Evolutionary conservation across 1,140 invertebrate species (phyloP).

Genomic region (Danaus melanippus): DNA sequence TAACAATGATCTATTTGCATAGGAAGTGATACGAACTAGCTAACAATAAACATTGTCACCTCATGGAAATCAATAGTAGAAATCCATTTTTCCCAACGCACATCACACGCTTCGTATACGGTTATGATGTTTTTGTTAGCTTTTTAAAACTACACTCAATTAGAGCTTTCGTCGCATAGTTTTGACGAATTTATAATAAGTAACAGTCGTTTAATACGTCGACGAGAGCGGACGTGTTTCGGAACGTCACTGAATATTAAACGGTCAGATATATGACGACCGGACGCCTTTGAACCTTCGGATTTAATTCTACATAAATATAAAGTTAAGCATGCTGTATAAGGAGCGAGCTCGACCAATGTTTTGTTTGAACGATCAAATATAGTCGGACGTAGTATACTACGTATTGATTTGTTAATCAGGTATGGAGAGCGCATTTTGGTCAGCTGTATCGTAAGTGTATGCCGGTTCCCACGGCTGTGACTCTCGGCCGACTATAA

Average conservation of each 20-base stretch:
- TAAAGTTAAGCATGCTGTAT: conserved; percentile 19
- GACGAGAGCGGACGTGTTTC: conserved; percentile 56
- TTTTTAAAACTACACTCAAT: conserved; percentile 23
- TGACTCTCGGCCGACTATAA: conserved; percentile 68
- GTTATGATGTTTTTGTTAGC: conserved; percentile 28
- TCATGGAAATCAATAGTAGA: conserved; percentile 63
- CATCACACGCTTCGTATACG: conserved; percentile 35
- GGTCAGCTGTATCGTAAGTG: conserved; percentile 65
- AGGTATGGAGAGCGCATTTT: conserved; percentile 71
- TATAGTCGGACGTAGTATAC: conserved; percentile 51
- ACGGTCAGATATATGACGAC: conserved; percentile 23
- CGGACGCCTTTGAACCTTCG: conserved; percentile 30
- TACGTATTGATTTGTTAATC: conserved; percentile 71
- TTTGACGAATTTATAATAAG: conserved; percentile 64
- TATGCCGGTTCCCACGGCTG: conserved; percentile 71
- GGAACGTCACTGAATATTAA: conserved; percentile 48
- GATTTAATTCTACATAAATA: conserved; percentile 5
- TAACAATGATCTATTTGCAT: conserved; percentile 60
- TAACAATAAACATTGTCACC: conserved; percentile 56
- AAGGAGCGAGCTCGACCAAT: conserved; percentile 43
- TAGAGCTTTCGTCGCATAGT: conserved; percentile 45
- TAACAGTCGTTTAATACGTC: conserved; percentile 33
- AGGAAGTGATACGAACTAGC: conserved; percentile 38
- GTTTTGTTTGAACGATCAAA: conserved; percentile 48
- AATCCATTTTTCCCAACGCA: conserved; percentile 58